These are phyloP conservation scores for Xiphophorus maculatus DNA, from an alignment of 2,113 vertebrate species.

Conservation along the genomic window DNA sequence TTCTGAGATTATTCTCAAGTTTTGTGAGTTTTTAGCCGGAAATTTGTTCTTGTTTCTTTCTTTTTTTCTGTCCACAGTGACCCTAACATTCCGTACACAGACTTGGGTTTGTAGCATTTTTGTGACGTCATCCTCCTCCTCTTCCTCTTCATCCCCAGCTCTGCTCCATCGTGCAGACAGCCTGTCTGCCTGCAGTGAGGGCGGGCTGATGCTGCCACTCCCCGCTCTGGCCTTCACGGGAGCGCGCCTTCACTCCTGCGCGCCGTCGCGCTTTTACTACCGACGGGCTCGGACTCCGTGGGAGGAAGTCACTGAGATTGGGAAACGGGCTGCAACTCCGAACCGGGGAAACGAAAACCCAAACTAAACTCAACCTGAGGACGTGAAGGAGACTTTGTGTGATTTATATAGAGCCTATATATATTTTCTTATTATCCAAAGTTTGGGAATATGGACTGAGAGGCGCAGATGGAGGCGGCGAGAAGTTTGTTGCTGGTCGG, in stretches of 20 bases:
- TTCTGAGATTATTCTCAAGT: too few species aligned
- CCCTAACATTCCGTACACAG: too few species aligned
- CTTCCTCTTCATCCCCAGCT: too few species aligned
- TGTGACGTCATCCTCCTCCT: too few species aligned
- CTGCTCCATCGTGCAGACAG: too few species aligned
- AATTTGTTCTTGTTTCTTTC: too few species aligned
- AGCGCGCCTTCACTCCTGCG: conserved; percentile 61
- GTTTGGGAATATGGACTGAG: conserved; percentile 71
- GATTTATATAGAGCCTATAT: background rate
- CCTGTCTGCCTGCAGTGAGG: conserved; percentile 10
- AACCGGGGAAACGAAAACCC: background rate
- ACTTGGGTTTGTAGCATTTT: too few species aligned
- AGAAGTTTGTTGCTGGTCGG: conserved; percentile 79
- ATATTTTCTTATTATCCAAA: too few species aligned
- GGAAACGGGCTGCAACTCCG: conserved; percentile 41
- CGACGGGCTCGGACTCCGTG: conserved; percentile 56
- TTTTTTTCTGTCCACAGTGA: too few species aligned
- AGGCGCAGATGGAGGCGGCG: conserved; percentile 76
- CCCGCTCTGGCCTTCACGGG: conserved; percentile 70
- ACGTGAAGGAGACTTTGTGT: background rate
- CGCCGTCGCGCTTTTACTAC: conserved; percentile 63
- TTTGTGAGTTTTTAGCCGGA: too few species aligned
- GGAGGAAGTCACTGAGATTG: conserved; percentile 68
- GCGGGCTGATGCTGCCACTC: conserved; percentile 69
- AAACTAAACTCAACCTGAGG: background rate